Conservation (phyloP, 2,888 invertebrate genomes). For the Brachypalpus laphriformis region DNA sequence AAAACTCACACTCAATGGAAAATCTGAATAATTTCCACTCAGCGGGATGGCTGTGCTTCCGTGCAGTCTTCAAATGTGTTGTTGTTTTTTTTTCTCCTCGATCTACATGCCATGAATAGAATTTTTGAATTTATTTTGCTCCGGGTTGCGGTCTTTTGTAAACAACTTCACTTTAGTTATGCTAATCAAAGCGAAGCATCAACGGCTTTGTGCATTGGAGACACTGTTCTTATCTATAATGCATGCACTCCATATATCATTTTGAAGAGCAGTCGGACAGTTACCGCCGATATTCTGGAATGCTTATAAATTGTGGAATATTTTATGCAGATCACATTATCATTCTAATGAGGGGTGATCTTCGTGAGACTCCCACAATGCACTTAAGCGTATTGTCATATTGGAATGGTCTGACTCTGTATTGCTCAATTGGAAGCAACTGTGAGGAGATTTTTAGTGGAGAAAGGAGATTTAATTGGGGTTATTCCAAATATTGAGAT, state of each 20-base stretch:
- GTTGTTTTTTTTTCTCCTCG: not conserved
- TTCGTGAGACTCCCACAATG: constrained; percentile 65
- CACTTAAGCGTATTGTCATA: constrained; percentile 53
- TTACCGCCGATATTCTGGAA: constrained; percentile 27
- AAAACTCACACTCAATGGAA: constrained; percentile 50
- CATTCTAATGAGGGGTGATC: constrained; percentile 70
- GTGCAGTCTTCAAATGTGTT: constrained; percentile 34
- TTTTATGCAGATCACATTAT: constrained; percentile 67
- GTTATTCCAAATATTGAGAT: constrained; percentile 72
- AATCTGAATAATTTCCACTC: constrained; percentile 46
- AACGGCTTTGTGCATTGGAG: constrained; percentile 45
- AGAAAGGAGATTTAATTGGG: constrained; percentile 51
- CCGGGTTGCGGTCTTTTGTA: constrained; percentile 39
- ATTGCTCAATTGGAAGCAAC: constrained; percentile 38
- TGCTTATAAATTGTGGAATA: constrained; percentile 59
- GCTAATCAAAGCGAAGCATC: constrained; percentile 46
- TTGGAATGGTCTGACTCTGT: constrained; percentile 1
- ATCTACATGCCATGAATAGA: not conserved
- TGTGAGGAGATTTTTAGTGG: constrained; percentile 28
- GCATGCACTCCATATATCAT: constrained; percentile 65
- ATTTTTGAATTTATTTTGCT: constrained; percentile 24
- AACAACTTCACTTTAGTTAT: constrained; percentile 60
- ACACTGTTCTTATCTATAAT: constrained; percentile 55
- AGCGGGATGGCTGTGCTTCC: constrained; percentile 48
- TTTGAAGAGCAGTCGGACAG: constrained; percentile 58